Percentiles rank a stretch among this genome's conserved stretches.
Evolutionary conservation across 2,113 vertebrate species (phyloP).

Genomic region (Lethenteron camtschaticum): DNA sequence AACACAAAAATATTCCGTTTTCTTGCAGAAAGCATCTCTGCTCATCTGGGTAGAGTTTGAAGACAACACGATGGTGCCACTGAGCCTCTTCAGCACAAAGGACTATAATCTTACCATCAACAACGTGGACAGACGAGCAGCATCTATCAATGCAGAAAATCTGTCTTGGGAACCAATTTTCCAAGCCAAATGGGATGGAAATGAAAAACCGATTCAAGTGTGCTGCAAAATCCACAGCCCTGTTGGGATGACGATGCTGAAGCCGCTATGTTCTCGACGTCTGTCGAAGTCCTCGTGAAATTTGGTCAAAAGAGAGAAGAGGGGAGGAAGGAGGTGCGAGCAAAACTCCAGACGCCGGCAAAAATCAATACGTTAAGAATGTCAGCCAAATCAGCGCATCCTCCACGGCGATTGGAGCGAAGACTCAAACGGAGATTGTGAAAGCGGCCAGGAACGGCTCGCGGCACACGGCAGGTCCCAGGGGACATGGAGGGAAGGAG

Average conservation of each 20-base stretch:
- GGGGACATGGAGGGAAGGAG: background rate
- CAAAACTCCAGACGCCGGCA: no score
- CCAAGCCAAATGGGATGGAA: no score
- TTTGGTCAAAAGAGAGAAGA: no score
- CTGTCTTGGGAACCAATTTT: no score
- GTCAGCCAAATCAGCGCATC: background rate
- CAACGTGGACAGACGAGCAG: constrained; percentile 31
- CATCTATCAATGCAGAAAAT: constrained; percentile 10
- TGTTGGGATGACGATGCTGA: no score
- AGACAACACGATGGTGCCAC: constrained; percentile 33
- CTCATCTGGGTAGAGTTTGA: constrained; percentile 56
- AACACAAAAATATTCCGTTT: background rate
- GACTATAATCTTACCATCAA: constrained; percentile 29
- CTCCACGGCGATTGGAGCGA: background rate
- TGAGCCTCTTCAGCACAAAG: constrained; percentile 32
- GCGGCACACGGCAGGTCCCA: background rate
- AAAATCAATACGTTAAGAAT: no score
- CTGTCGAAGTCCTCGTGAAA: no score
- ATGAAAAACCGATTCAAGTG: no score
- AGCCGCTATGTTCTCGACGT: no score
- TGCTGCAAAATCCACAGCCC: no score
- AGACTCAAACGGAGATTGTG: background rate
- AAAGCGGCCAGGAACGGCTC: background rate
- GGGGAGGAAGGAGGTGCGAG: no score
- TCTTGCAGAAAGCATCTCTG: constrained; percentile 40